phyloP scores from a whole-genome alignment of 1,140 invertebrate species.

The Frieseomelitta varia region DNA sequence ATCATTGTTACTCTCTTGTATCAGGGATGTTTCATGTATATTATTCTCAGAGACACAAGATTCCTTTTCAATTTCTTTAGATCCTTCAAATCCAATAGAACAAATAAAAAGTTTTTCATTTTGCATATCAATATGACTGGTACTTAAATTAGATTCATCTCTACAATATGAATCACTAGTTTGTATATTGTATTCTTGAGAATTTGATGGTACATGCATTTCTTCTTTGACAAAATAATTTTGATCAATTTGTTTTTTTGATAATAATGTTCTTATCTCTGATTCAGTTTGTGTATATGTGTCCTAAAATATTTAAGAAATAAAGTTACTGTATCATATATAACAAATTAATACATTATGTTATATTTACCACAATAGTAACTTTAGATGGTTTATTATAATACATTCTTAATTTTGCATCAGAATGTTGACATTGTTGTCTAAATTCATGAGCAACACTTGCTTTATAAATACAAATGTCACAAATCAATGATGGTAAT shows the following conservation, averaged over 20 bases:
- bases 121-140: conserved; percentile 64
- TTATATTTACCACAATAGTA: conserved; percentile 70
- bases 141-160: conserved; percentile 47
- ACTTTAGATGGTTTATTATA: conserved; percentile 77
- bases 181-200: conserved; percentile 58
- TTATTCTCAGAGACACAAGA: conserved; percentile 36
- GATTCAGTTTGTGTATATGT: conserved; percentile 77
- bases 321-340: background rate
- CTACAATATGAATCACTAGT: conserved; percentile 54
- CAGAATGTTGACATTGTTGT: conserved; percentile 79
- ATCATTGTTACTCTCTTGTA: conserved; percentile 24
- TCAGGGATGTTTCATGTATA: conserved; percentile 44
- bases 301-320: conserved; percentile 67
- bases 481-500: conserved; percentile 78
- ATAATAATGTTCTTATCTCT: conserved; percentile 66
- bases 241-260: conserved; percentile 65
- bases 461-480: conserved; percentile 78
- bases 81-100: conserved; percentile 71
- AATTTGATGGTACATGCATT: conserved; percentile 56
- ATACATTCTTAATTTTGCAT: conserved; percentile 74
- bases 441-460: conserved; percentile 79
- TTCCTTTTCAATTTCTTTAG: conserved; percentile 61
- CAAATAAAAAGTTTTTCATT: conserved; percentile 79
- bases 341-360: background rate
- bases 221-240: conserved; percentile 78